Evolutionary conservation across 2,888 invertebrate species (phyloP).

Genomic region (Trissolcus japonicus): DNA sequence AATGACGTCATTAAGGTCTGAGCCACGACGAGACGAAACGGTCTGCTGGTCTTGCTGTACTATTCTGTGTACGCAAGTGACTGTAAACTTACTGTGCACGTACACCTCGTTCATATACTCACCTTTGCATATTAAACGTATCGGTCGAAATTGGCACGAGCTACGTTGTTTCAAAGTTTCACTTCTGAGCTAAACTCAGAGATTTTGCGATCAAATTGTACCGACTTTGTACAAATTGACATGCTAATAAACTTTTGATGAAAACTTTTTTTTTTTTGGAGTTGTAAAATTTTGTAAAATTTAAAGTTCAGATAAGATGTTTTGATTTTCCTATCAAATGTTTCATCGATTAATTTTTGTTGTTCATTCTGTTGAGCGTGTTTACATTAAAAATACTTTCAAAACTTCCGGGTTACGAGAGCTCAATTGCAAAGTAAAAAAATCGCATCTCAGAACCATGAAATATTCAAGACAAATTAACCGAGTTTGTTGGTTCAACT

Average conservation of each 20-base stretch:
- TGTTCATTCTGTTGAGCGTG: too few relatives aligned
- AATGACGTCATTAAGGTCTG: slow-evolving; percentile 73
- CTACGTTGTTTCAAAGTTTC: slow-evolving; percentile 4
- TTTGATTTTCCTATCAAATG: too few relatives aligned
- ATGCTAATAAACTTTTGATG: neutral
- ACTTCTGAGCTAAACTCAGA: neutral
- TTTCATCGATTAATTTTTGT: too few relatives aligned
- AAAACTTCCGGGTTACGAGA: too few relatives aligned
- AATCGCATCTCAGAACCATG: too few relatives aligned
- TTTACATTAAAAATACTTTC: too few relatives aligned
- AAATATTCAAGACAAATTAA: too few relatives aligned
- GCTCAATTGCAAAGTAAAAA: too few relatives aligned
- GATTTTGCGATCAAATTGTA: neutral
- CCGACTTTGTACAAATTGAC: neutral
- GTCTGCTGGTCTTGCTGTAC: slow-evolving; percentile 68
- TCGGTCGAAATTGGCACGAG: slow-evolving; percentile 23
- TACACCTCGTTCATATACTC: slow-evolving; percentile 12
- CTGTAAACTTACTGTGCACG: slow-evolving; percentile 25
- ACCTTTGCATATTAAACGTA: slow-evolving; percentile 26
- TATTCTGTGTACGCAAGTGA: slow-evolving; percentile 48
- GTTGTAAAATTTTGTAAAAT: too few relatives aligned
- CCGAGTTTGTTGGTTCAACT: too few relatives aligned
- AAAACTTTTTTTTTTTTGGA: too few relatives aligned
- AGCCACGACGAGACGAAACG: slow-evolving; percentile 70
- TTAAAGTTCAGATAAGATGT: too few relatives aligned